A percentile compares a stretch with the other conserved stretches of the same genome.
These are phyloP conservation scores for Drosophila kuntzei DNA, from an alignment of 2,888 invertebrate genomes.

Conservation along the genomic window DNA sequence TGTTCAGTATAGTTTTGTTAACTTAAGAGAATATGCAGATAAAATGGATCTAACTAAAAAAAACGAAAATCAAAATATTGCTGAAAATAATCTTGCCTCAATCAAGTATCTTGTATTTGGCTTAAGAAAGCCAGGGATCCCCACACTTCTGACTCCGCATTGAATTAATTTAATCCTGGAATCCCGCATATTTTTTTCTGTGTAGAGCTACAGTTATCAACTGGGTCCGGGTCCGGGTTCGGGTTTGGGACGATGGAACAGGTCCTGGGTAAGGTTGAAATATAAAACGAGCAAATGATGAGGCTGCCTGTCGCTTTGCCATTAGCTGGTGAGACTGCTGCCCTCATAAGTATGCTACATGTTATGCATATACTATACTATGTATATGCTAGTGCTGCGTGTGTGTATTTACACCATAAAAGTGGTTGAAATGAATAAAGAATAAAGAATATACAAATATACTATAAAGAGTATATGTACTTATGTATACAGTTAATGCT, in stretches of 20 bases:
- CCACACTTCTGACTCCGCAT: too few relatives aligned
- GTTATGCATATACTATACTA: conserved; percentile 41
- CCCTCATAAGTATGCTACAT: conserved; percentile 59
- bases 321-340: conserved; percentile 42
- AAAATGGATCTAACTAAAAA: too few relatives aligned
- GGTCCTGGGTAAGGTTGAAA: conserved; percentile 44
- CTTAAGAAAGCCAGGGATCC: too few relatives aligned
- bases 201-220: conserved; percentile 43
- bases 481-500: neutral
- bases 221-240: conserved; percentile 9
- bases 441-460: conserved; percentile 13
- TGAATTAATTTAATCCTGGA: too few relatives aligned
- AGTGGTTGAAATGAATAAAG: conserved; percentile 17
- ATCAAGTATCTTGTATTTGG: too few relatives aligned
- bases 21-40: too few relatives aligned
- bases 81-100: too few relatives aligned
- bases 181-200: too few relatives aligned
- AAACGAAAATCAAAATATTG: too few relatives aligned
- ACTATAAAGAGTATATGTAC: conserved; percentile 3
- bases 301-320: conserved; percentile 42
- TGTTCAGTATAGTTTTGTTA: too few relatives aligned
- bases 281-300: conserved; percentile 78
- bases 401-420: conserved; percentile 26
- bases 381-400: conserved; percentile 13
- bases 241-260: conserved; percentile 15